Percentiles rank a stretch among this genome's conserved stretches.
Conservation (phyloP, 2,888 invertebrate species). For the Mythimna vitellina region DNA sequence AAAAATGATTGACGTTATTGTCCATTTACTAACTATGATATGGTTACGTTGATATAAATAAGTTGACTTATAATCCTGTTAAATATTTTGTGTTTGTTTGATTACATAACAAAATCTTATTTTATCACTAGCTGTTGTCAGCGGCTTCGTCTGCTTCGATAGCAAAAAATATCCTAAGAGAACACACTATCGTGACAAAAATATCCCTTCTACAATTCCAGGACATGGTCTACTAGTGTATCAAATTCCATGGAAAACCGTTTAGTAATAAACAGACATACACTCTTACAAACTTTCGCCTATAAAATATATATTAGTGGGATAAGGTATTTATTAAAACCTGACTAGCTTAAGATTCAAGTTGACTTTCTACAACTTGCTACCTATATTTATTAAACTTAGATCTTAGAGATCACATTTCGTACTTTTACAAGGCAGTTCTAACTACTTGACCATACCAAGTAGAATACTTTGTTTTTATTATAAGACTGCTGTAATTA, state of each 20-base stretch:
- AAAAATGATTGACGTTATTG: conserved; percentile 5
- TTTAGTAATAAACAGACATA: no score
- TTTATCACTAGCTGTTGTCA: not conserved
- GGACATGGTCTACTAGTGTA: no score
- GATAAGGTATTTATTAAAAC: no score
- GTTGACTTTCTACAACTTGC: conserved; percentile 36
- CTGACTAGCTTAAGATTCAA: not conserved
- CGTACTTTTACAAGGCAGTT: not conserved
- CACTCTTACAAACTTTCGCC: no score
- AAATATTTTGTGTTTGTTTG: not conserved
- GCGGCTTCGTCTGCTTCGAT: no score
- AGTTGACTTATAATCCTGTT: not conserved
- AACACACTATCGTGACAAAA: no score
- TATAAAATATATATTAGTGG: no score
- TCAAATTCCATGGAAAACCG: no score
- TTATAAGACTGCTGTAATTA: conserved; percentile 20
- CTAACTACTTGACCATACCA: not conserved
- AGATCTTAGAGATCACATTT: conserved; percentile 32
- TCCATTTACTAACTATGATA: not conserved
- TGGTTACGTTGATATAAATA: not conserved
- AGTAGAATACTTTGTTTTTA: not conserved
- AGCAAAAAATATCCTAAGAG: no score
- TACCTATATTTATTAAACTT: conserved; percentile 13
- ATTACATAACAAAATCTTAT: not conserved
- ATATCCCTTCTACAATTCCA: no score